Evolutionary conservation across 2,797 vertebrate species (phyloP).

Genomic region (Danio tinwini): DNA sequence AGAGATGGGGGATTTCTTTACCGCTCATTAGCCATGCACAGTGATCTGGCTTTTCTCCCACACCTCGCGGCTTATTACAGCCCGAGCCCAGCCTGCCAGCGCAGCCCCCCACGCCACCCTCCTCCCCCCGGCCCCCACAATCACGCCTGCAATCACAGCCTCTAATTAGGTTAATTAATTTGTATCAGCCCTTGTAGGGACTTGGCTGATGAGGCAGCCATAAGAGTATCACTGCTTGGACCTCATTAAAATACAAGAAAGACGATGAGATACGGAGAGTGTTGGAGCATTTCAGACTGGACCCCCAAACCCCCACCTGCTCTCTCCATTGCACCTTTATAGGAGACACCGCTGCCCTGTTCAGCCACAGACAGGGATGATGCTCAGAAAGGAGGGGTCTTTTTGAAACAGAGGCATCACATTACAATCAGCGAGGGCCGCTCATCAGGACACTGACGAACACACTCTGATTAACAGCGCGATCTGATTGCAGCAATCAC

Average conservation of each 20-base stretch:
- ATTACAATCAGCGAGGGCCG: constrained; percentile 81
- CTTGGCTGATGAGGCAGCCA: constrained; percentile 97
- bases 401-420: constrained; percentile 72
- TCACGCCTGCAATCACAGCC: constrained; percentile 99
- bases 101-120: constrained; percentile 73
- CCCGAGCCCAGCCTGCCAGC: constrained; percentile 94
- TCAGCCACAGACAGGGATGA: constrained; percentile 58
- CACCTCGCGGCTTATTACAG: constrained; percentile 94
- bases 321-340: constrained; percentile 52
- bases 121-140: constrained; percentile 80
- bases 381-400: constrained; percentile 41
- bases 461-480: constrained; percentile 84
- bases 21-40: constrained; percentile 92
- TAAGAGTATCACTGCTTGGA: constrained; percentile 88
- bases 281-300: constrained; percentile 64
- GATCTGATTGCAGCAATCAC: constrained; percentile 86
- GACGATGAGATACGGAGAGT: constrained; percentile 5
- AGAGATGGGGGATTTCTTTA: constrained; percentile 56
- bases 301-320: constrained; percentile 56
- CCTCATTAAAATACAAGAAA: constrained; percentile 58
- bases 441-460: constrained; percentile 81
- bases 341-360: constrained; percentile 60
- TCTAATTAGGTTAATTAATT: constrained; percentile 99
- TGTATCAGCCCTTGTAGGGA: constrained; percentile 99
- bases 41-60: constrained; percentile 93